Base-by-base conservation (phyloP, 2,888 invertebrate species). In the Zygaena filipendulae region DNA sequence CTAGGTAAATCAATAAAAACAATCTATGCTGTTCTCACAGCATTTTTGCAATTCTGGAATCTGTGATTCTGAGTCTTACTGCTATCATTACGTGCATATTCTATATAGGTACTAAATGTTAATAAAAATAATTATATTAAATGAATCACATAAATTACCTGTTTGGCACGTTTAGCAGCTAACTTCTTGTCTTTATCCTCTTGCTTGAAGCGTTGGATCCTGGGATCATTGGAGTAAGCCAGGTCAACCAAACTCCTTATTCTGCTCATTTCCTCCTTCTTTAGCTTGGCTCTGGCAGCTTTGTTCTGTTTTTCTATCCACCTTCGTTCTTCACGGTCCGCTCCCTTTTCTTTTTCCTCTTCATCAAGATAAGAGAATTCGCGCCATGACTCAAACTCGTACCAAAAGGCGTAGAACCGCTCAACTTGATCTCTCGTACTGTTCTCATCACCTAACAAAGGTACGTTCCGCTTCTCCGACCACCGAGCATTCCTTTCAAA, bases 261-360 rank as follows among this genome's bases (percentile, higher is more conserved):
- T 43, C 99, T 81, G 1, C 90, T 83, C 90, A 94, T 95, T 81
- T 99, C 99, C 58, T 98, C 97, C 63, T 98, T 98, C 75, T 97
- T 97, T 54, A 92, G 84, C 56, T 97, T 92, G 18, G 92, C 90
- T 24, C 99, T 81, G 4, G 92, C 94, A 2, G 85, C 89, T 81
- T 95, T 97, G 63, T 99, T 99, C 64, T 96, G 92, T 69, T 97
- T 98, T 58, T 99, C 99, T 57, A 99, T 98, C 92, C 96, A 98
- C 25, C 95, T 85, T 23, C 99, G 82, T 71, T 97, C 97, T 49
- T 97, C 97, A 2, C 98, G 87, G 66, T 92, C 97, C 60, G 96
- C 94, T 1, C 97, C 98, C 52, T 92, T 94, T 57, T 98, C 97
- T 60, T 98, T 98, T 55, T 98, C 98, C 61, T 99, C 98, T 70